A percentile compares a stretch with the other conserved stretches of the same genome.
phyloP scores from a whole-genome alignment of 2,113 vertebrate genomes.

The Chamaea fasciata region DNA sequence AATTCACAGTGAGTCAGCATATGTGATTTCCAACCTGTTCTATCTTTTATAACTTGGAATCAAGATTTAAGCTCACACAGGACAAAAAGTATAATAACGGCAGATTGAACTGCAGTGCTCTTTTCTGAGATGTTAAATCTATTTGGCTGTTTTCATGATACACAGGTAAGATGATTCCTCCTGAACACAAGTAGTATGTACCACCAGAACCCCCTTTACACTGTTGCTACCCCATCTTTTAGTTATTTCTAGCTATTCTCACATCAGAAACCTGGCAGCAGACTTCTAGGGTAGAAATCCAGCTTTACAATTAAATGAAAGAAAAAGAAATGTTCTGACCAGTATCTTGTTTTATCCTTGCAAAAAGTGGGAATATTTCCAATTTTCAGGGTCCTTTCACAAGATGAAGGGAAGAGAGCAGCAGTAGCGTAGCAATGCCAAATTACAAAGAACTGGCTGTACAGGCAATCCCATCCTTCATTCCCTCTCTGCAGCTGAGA shows the following conservation, averaged over 20 bases:
- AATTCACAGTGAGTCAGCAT: constrained; percentile 36
- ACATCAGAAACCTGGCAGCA: neutral
- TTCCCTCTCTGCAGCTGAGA: neutral
- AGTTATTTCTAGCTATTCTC: neutral
- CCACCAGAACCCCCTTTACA: neutral
- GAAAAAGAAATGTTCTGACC: neutral
- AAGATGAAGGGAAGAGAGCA: constrained; percentile 2
- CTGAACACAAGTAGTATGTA: neutral
- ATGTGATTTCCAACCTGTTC: constrained; percentile 22
- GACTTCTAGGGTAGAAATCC: neutral
- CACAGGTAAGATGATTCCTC: neutral
- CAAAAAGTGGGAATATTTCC: neutral
- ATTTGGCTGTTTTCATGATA: neutral
- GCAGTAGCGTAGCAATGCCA: neutral
- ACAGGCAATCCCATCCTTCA: neutral
- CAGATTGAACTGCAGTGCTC: neutral
- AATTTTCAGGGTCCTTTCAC: constrained; percentile 23
- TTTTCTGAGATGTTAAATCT: neutral
- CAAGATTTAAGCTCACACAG: neutral
- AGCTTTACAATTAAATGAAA: neutral
- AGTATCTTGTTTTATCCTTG: constrained; percentile 11
- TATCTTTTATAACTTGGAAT: neutral
- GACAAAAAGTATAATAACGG: neutral
- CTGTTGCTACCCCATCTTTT: neutral
- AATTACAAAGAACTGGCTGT: constrained; percentile 51